Percentiles rank a stretch among this genome's conserved stretches.
These are phyloP conservation scores for Xiphophorus maculatus DNA, from an alignment of 2,113 vertebrate species.

Conservation along the genomic window DNA sequence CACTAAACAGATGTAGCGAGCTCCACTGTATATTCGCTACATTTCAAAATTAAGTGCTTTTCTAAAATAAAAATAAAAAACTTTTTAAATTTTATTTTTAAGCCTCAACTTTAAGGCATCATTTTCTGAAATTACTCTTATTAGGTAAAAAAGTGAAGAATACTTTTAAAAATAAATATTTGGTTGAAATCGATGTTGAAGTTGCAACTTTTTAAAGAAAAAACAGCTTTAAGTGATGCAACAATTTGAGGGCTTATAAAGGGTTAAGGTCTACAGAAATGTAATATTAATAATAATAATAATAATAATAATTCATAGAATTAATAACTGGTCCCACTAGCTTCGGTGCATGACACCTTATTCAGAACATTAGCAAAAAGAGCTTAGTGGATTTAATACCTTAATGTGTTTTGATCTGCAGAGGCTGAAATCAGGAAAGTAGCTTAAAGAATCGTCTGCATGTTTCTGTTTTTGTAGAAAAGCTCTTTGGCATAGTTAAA, in stretches of 20 bases:
- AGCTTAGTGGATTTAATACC: background rate
- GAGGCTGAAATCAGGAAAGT: background rate
- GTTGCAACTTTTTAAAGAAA: background rate
- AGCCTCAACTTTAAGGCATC: background rate
- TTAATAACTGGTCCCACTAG: background rate
- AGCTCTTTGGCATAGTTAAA: background rate
- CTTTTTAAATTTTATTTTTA: background rate
- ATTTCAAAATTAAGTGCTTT: background rate
- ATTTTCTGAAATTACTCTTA: background rate
- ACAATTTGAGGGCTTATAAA: background rate
- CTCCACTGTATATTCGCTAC: background rate
- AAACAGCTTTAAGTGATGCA: background rate
- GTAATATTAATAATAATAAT: background rate
- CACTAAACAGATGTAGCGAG: background rate
- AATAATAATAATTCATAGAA: slow-evolving; percentile 1
- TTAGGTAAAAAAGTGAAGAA: background rate
- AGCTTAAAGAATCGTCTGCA: slow-evolving; percentile 14
- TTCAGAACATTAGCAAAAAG: background rate
- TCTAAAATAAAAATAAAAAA: background rate
- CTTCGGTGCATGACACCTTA: background rate
- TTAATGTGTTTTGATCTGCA: background rate
- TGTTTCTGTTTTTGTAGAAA: background rate
- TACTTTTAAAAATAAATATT: background rate
- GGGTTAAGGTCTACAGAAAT: background rate
- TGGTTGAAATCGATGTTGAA: background rate